A percentile compares a stretch with the other conserved stretches of the same genome.
These are phyloP conservation scores for Atopsyche davidsoni DNA, from an alignment of 1,140 invertebrate species.

Conservation along the genomic window DNA sequence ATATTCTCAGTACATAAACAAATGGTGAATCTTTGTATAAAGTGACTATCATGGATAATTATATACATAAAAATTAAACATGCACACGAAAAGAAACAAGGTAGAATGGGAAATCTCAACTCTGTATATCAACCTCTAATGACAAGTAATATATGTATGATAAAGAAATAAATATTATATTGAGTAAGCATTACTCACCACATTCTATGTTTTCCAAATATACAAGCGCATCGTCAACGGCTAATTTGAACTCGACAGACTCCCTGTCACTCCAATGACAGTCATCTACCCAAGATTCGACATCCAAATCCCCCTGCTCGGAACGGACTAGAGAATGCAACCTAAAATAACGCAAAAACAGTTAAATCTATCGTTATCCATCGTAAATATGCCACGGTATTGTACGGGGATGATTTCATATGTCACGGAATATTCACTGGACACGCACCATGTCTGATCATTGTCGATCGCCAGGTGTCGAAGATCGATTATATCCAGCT, in stretches of 20 bases:
- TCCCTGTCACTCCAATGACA: slow-evolving; percentile 9
- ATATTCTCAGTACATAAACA: too few relatives aligned
- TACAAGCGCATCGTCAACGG: slow-evolving; percentile 4
- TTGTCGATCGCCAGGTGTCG: slow-evolving; percentile 17
- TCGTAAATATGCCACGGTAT: neutral
- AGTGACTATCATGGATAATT: too few relatives aligned
- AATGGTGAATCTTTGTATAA: too few relatives aligned
- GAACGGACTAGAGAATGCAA: slow-evolving; percentile 3
- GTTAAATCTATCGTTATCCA: too few relatives aligned
- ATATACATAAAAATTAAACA: too few relatives aligned
- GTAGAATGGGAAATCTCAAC: too few relatives aligned
- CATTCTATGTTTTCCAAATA: slow-evolving; percentile 14
- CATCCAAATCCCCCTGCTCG: slow-evolving; percentile 7
- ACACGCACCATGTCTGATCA: slow-evolving; percentile 21
- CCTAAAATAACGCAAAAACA: slow-evolving; percentile 11
- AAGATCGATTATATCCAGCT: slow-evolving; percentile 24
- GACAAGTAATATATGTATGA: neutral
- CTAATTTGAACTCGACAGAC: slow-evolving; percentile 5
- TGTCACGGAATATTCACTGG: too few relatives aligned
- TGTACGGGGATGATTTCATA: neutral
- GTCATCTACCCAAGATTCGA: slow-evolving; percentile 8
- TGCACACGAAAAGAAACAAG: too few relatives aligned
- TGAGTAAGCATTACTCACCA: slow-evolving; percentile 3
- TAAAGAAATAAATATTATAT: neutral
- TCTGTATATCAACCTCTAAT: too few relatives aligned